Base-by-base conservation (phyloP, 2,888 invertebrate species). In the Pseudanteris insignis region DNA sequence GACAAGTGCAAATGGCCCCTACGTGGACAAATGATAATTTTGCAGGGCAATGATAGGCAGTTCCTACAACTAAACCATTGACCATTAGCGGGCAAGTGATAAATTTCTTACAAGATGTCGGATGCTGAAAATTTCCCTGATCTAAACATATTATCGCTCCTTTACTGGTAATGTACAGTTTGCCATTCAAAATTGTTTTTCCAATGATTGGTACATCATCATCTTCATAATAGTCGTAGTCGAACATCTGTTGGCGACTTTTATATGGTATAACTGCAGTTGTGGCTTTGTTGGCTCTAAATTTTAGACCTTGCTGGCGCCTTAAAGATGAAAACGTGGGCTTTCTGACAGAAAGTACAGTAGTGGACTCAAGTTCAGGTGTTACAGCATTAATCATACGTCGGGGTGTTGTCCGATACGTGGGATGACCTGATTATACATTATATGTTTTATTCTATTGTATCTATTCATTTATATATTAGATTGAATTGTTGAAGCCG, bases 1-100 rank as follows among this genome's bases (percentile, higher is more conserved):
- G n/a, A n/a, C 93, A 94, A 81, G 94, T 94, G 78, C 94, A 94
- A 68, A 93, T 93, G 12, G 93, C 92, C 2, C 92, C 94, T 1
- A 93, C 88, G 0, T 92, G 93, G 78, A 94, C 94, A 76, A 92
- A 94, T 70, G 91, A 91, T 2, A 94, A 83, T 21, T 90, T 89
- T 69, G 88, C 88, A 0, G 94, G 94, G 75, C 94, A 94, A 8
- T 91, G 89, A 81, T 94, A 94, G 71, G 92, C 92, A 88, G 92
- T 94, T 5, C 92, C 93, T 1, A 90, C 81, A 1, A 92, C 86
- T 9, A 86, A 86, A 8, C 89, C 89, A 71, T 86, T 88, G 66
- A 92, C 91, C 83, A 91, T 88, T 77, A 85, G 86, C 14, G 94
- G 92, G 80, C 95, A 95, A 11, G 91, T 92, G 70, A 95, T 93